phyloP scores from a whole-genome alignment of 2,113 vertebrate genomes.

The Loxodonta africana region DNA sequence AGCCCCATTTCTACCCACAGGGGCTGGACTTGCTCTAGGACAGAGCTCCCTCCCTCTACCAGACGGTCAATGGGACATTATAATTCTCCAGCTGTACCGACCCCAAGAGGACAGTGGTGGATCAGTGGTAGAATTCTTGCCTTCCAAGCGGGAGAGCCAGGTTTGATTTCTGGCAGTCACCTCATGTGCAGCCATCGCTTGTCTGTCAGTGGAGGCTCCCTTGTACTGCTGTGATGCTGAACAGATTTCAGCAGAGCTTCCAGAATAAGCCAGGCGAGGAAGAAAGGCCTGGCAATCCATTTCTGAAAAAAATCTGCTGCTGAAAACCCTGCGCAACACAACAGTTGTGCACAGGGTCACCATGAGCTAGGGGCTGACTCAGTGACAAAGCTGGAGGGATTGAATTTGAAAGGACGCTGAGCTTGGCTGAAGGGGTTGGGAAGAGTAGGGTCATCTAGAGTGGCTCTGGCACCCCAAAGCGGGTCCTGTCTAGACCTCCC shows the following conservation, averaged over 20 bases:
- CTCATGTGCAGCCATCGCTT: not conserved
- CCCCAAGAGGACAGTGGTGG: not conserved
- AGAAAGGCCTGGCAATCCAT: not conserved
- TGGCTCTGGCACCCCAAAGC: not conserved
- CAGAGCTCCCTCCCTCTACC: not conserved
- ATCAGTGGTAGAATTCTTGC: not conserved
- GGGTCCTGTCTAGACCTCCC: not conserved
- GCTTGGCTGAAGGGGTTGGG: not conserved
- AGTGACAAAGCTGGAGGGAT: not conserved
- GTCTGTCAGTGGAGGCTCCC: not conserved
- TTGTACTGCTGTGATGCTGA: not conserved
- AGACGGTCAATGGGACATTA: not conserved
- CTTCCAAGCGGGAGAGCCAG: not conserved
- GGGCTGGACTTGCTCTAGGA: not conserved
- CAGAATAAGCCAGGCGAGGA: not conserved
- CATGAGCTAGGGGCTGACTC: not conserved
- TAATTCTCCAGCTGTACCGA: not conserved
- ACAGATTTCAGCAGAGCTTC: too few species aligned
- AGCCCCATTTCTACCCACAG: not conserved
- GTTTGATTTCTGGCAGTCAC: not conserved
- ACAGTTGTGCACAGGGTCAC: not conserved
- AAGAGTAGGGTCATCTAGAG: not conserved
- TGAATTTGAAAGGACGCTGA: not conserved
- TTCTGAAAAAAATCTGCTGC: not conserved
- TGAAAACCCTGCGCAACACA: not conserved